A percentile compares a stretch with the other conserved stretches of the same genome.
phyloP scores from a whole-genome alignment of 2,797 vertebrate species.

The Fratercula arctica region DNA sequence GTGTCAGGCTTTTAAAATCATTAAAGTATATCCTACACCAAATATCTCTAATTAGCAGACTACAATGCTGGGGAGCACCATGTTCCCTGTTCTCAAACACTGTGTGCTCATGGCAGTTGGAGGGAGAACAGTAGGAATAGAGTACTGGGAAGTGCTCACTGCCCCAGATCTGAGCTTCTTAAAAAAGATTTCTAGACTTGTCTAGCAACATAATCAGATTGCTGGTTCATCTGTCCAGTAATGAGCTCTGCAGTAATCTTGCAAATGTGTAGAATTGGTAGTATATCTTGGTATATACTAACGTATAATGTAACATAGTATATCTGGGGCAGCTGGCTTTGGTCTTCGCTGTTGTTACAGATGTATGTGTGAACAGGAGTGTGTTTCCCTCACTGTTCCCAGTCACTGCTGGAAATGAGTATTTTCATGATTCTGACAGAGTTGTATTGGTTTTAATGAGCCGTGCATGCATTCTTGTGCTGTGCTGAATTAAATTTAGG shows the following conservation, averaged over 20 bases:
- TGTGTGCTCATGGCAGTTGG: background rate
- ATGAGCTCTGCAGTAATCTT: background rate
- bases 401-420: background rate
- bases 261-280: background rate
- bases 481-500: background rate
- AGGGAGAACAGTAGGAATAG: background rate
- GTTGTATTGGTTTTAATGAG: background rate
- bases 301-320: rapidly evolving
- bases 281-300: background rate
- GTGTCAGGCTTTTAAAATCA: background rate
- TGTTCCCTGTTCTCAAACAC: background rate
- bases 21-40: background rate
- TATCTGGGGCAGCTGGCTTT: background rate
- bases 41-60: background rate
- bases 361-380: background rate
- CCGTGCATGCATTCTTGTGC: background rate
- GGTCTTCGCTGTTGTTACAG: background rate
- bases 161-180: background rate
- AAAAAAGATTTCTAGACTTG: background rate
- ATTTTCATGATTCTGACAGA: background rate
- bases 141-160: background rate
- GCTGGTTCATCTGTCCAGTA: background rate
- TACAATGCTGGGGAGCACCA: rapidly evolving
- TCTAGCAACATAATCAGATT: background rate
- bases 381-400: background rate